Conservation (phyloP, 2,888 invertebrate genomes). For the Coecobrya sp. region DNA sequence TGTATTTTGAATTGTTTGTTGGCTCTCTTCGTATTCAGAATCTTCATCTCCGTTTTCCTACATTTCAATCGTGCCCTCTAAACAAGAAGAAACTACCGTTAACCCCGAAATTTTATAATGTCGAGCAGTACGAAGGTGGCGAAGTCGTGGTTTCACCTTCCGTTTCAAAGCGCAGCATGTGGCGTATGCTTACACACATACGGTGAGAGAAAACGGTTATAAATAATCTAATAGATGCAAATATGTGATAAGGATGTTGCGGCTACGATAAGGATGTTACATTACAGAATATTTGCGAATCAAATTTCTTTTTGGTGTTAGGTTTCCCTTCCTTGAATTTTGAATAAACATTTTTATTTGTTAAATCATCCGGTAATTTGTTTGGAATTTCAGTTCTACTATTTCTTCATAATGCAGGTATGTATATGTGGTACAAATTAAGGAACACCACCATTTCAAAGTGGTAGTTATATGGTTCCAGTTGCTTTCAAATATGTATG, state of each 20-base stretch:
- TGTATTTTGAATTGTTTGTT: no score
- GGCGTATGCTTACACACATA: conserved; percentile 24
- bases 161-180: conserved; percentile 69
- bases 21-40: conserved; percentile 25
- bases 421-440: no score
- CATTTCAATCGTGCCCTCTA: conserved; percentile 32
- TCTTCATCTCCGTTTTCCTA: conserved; percentile 35
- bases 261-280: not conserved
- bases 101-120: conserved; percentile 64
- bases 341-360: not conserved
- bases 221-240: conserved; percentile 60
- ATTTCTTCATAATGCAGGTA: not conserved
- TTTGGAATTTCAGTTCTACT: not conserved
- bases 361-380: conserved; percentile 14
- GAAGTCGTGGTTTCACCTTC: conserved; percentile 77
- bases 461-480: not conserved
- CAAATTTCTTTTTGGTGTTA: not conserved
- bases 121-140: conserved; percentile 42
- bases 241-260: conserved; percentile 39
- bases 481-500: not conserved
- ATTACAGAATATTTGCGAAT: not conserved
- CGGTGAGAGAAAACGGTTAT: conserved; percentile 9
- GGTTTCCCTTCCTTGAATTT: not conserved
- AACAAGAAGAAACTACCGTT: conserved; percentile 54
- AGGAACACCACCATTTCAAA: no score